phyloP scores from a whole-genome alignment of 2,113 vertebrate species.

The Notothenia coriiceps region DNA sequence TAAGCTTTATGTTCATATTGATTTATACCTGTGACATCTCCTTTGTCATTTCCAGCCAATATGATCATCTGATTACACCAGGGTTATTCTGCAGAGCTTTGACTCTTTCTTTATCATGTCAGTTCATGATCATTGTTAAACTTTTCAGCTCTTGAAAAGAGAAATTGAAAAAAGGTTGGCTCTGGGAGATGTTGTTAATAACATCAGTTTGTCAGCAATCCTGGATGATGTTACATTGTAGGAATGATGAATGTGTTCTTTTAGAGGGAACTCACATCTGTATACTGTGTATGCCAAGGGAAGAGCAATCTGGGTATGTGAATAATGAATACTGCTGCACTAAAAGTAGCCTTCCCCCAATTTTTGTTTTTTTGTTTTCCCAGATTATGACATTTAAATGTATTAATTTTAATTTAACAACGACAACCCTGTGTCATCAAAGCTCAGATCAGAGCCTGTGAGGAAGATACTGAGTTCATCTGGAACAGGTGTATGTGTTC shows the following conservation, averaged over 20 bases:
- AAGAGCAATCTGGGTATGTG: neutral
- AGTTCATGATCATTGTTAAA: neutral
- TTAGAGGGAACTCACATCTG: constrained; percentile 57
- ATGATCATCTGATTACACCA: neutral
- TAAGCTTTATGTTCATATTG: constrained; percentile 14
- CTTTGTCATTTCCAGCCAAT: constrained; percentile 5
- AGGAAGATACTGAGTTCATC: neutral
- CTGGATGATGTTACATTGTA: constrained; percentile 7
- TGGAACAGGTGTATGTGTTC: neutral
- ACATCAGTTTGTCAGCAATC: neutral
- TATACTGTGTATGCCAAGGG: constrained; percentile 79
- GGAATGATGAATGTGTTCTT: constrained; percentile 17
- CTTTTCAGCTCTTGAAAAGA: constrained; percentile 1
- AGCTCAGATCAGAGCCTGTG: neutral
- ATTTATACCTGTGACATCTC: constrained; percentile 7
- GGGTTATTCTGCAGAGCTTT: neutral
- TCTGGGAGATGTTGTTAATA: neutral
- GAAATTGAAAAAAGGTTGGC: neutral
- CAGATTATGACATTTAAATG: constrained; percentile 1
- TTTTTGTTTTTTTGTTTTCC: constrained; percentile 6
- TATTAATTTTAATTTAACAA: neutral
- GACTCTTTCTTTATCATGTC: constrained; percentile 1
- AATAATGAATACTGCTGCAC: constrained; percentile 37
- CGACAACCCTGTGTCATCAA: neutral
- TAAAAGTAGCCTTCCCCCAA: neutral